Evolutionary conservation across 2,113 vertebrate species (phyloP).

Genomic region (Cebidichthys violaceus): DNA sequence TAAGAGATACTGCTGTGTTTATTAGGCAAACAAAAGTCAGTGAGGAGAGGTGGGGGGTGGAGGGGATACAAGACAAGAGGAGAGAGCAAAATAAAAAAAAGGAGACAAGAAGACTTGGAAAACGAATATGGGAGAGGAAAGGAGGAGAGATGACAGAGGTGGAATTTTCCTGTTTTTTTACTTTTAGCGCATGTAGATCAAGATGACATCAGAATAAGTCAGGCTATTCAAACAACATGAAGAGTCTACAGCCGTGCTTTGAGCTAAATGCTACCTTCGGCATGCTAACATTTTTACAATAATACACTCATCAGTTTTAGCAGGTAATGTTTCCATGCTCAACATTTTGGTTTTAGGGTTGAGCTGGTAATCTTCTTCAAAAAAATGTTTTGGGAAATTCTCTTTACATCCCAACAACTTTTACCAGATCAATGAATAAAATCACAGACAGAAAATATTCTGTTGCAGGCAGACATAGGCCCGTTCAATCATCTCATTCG

Average conservation of each 20-base stretch:
- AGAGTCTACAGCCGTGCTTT: not conserved
- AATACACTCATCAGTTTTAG: no score
- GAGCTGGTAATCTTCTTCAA: no score
- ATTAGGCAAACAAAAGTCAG: constrained; percentile 51
- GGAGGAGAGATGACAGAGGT: not conserved
- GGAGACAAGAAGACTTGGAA: not conserved
- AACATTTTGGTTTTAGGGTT: no score
- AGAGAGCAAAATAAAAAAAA: not conserved
- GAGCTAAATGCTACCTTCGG: no score
- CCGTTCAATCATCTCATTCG: no score
- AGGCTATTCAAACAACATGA: not conserved
- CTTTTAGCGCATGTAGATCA: not conserved
- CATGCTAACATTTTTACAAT: no score
- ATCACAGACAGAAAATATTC: no score
- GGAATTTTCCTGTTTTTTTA: not conserved
- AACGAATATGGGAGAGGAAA: not conserved
- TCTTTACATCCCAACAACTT: no score
- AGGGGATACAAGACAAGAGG: not conserved
- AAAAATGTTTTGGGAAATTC: no score
- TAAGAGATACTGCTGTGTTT: constrained; percentile 55
- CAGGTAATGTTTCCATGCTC: no score
- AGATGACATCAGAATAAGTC: not conserved
- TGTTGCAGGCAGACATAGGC: no score
- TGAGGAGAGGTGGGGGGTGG: not conserved
- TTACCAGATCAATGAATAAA: no score